Evolutionary conservation across 2,797 vertebrate genomes (phyloP).

Genomic region (Limosa lapponica): DNA sequence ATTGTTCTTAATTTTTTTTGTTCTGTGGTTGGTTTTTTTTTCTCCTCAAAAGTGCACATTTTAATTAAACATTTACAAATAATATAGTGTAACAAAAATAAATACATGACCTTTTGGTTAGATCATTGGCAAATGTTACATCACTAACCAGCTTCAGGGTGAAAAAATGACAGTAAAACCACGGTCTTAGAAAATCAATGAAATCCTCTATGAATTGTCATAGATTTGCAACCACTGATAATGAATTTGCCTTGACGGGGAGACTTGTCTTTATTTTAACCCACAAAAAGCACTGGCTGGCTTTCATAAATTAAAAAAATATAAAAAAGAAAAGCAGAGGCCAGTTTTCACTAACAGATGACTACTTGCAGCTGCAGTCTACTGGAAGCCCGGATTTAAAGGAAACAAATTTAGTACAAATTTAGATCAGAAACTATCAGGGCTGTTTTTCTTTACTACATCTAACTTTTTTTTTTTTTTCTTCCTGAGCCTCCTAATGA

Average conservation of each 20-base stretch:
- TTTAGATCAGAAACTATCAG: constrained; percentile 64
- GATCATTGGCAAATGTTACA: constrained; percentile 65
- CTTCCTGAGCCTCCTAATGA: constrained; percentile 74
- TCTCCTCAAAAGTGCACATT: constrained; percentile 73
- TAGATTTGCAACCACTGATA: constrained; percentile 36
- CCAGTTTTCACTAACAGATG: constrained; percentile 25
- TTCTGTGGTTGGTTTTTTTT: background rate
- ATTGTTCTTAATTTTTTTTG: background rate
- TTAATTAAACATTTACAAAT: constrained; percentile 75
- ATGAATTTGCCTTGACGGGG: constrained; percentile 20
- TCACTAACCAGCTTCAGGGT: constrained; percentile 50
- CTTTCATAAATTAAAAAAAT: background rate
- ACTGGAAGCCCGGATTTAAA: constrained; percentile 50
- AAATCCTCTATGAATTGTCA: background rate
- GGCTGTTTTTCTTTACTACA: constrained; percentile 60
- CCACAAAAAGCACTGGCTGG: constrained; percentile 22
- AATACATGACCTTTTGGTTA: constrained; percentile 74
- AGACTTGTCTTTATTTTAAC: constrained; percentile 30
- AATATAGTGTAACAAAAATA: constrained; percentile 76
- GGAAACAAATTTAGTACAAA: constrained; percentile 30
- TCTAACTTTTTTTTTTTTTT: background rate
- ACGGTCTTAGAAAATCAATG: constrained; percentile 36
- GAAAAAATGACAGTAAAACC: constrained; percentile 49
- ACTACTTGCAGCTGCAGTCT: constrained; percentile 34
- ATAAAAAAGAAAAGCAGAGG: constrained; percentile 16